These are phyloP conservation scores for Pollimyrus isidori DNA, from an alignment of 2,113 vertebrate genomes.

Conservation along the genomic window DNA sequence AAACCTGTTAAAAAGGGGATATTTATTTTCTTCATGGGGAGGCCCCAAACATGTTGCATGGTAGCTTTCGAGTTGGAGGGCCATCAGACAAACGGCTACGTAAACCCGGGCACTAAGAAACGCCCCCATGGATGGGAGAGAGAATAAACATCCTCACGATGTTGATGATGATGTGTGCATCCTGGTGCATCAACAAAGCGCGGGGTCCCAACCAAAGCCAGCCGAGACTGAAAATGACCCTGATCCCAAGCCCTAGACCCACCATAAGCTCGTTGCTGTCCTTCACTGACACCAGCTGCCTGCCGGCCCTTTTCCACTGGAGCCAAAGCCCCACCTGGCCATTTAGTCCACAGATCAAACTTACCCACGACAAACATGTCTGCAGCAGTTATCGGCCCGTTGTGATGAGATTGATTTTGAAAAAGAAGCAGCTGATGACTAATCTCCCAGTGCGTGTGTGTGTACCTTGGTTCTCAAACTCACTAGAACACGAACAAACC, in stretches of 20 bases:
- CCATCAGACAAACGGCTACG: not conserved
- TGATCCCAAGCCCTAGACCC: not conserved
- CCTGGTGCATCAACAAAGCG: not conserved
- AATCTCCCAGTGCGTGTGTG: no score
- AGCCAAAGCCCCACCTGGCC: not conserved
- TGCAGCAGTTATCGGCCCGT: not conserved
- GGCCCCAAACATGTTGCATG: not conserved
- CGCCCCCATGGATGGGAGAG: not conserved
- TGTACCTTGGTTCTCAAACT: no score
- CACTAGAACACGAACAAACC: no score
- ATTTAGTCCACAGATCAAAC: not conserved
- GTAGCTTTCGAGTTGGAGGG: not conserved
- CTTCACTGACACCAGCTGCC: not conserved
- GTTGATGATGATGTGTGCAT: not conserved
- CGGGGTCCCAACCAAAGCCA: not conserved
- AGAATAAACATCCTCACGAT: not conserved
- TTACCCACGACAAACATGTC: not conserved
- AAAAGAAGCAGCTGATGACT: no score
- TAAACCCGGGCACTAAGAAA: not conserved
- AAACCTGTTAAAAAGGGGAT: not conserved
- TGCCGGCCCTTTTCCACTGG: not conserved
- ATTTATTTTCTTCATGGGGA: not conserved
- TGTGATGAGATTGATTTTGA: no score
- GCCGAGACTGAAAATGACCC: not conserved
- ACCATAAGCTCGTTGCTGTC: not conserved